A percentile compares a stretch with the other conserved stretches of the same genome.
Conservation (phyloP, 2,113 vertebrate species). For the Fregetta grallaria region DNA sequence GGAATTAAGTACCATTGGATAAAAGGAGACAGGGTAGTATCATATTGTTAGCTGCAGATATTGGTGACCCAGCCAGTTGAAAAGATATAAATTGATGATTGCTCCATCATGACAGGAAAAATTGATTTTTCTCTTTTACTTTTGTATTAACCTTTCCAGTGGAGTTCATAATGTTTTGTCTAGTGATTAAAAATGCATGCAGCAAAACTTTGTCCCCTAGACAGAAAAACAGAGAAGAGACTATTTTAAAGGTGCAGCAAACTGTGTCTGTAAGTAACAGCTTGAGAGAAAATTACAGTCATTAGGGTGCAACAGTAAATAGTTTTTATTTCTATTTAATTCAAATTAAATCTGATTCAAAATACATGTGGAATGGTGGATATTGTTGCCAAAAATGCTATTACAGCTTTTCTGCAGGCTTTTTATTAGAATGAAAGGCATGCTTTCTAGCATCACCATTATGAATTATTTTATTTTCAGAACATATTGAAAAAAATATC, state of each 20-base stretch:
- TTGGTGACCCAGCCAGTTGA: not conserved
- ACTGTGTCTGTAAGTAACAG: slow-evolving; percentile 65
- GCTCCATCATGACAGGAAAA: not conserved
- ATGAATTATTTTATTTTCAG: slow-evolving; percentile 27
- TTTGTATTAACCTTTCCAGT: not conserved
- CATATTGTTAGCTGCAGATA: not conserved
- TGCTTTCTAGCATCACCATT: not conserved
- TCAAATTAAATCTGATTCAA: slow-evolving; percentile 65
- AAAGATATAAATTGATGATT: not conserved
- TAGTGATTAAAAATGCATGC: not conserved
- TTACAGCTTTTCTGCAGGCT: slow-evolving; percentile 26
- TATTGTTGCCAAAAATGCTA: slow-evolving; percentile 37
- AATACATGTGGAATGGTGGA: not conserved
- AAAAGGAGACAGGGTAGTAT: not conserved
- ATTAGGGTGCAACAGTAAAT: slow-evolving; percentile 55
- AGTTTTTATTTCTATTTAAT: slow-evolving; percentile 68
- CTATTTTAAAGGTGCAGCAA: slow-evolving; percentile 34
- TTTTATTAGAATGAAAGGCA: slow-evolving; percentile 9
- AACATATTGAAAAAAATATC: not conserved
- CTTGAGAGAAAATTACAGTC: slow-evolving; percentile 68
- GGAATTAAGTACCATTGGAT: not conserved
- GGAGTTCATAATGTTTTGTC: not conserved
- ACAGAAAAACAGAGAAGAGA: not conserved
- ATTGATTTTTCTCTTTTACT: not conserved
- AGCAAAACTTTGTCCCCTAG: not conserved